Evolutionary conservation across 1,140 invertebrate species (phyloP).

Genomic region (Hyles vespertilio): DNA sequence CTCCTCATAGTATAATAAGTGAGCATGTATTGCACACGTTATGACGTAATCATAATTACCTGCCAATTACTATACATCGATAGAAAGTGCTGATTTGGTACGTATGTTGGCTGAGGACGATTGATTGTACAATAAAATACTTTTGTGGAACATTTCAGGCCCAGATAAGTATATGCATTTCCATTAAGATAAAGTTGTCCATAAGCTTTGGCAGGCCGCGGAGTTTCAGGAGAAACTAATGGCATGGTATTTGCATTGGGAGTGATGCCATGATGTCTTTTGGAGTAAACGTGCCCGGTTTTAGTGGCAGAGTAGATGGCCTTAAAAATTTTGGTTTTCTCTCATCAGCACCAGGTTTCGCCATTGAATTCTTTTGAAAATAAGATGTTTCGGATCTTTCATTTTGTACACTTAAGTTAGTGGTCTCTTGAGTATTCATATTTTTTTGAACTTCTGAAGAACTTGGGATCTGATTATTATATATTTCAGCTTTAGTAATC

Average conservation of each 20-base stretch:
- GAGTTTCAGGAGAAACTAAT: conserved; percentile 92
- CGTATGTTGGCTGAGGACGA: conserved; percentile 96
- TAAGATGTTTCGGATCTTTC: conserved; percentile 71
- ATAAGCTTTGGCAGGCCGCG: conserved; percentile 90
- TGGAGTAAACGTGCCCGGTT: conserved; percentile 86
- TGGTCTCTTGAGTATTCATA: conserved; percentile 43
- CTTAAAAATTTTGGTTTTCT: conserved; percentile 82
- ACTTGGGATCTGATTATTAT: conserved; percentile 68
- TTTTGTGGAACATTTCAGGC: conserved; percentile 92
- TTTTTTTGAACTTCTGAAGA: conserved; percentile 60
- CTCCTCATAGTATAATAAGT: conserved; percentile 8
- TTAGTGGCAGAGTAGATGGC: conserved; percentile 86
- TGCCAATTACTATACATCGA: conserved; percentile 99
- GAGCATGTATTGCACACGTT: conserved; percentile 8
- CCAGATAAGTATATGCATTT: conserved; percentile 94
- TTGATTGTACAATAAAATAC: conserved; percentile 95
- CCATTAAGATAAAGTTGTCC: conserved; percentile 92
- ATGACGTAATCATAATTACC: conserved; percentile 38
- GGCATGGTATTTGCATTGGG: conserved; percentile 86
- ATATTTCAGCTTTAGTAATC: conserved; percentile 73
- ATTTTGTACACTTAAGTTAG: conserved; percentile 31
- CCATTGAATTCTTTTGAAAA: conserved; percentile 61
- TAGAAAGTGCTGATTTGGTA: conserved; percentile 90
- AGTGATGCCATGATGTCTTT: conserved; percentile 85
- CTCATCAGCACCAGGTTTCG: conserved; percentile 43